Evolutionary conservation across 2,888 invertebrate species (phyloP), one percentile per base, ranked within the genome.

Genomic region (Lacanobia wlatinum): DNA sequence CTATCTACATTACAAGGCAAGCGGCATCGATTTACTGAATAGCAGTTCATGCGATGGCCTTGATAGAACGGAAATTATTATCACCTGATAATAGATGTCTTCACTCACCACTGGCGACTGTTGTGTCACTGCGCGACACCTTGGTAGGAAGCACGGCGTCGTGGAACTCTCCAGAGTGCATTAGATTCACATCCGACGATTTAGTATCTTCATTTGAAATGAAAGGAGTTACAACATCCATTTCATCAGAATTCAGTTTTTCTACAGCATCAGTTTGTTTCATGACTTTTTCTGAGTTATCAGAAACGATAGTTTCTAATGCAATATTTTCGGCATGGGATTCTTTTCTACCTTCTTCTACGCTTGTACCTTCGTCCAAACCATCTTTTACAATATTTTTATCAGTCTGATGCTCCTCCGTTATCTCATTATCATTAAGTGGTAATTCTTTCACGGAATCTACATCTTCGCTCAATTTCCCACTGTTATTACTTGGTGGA

Each of bases 41-140:
- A 94, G 94, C 95, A 90, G 89, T 88, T 92, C 94, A 95, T 95
- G 95, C 95, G 90, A 91, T 91, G 92, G 91, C 92, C 93, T 92
- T 92, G 92, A 92, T 92, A 95, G 87, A 93, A 95, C 90, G 92
- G 89, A 95, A 96, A 91, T 90, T 89, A 91, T 93, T 94, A 93
- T 96, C 96, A 96, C 96, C 96, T 96, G 96, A 94, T 91, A 95
- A 96, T 93, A 95, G 95, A 91, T 95, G 96, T 95, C 96, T 94
- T 96, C 96, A 96, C 96, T 96, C 96, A 96, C 96, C 96, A 92
- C 96, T 93, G 92, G 93, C 94, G 94, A 95, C 94, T 83, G 96
- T 88, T 77, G 95, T 91, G 86, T 95, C 94, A 90, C 87, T 91
- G 83, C 96, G 93, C 73, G 92, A 91, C 88, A 96, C 94, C 88